These are phyloP conservation scores for Catharus fuscescens DNA, from an alignment of 2,113 vertebrate genomes.

Conservation along the genomic window DNA sequence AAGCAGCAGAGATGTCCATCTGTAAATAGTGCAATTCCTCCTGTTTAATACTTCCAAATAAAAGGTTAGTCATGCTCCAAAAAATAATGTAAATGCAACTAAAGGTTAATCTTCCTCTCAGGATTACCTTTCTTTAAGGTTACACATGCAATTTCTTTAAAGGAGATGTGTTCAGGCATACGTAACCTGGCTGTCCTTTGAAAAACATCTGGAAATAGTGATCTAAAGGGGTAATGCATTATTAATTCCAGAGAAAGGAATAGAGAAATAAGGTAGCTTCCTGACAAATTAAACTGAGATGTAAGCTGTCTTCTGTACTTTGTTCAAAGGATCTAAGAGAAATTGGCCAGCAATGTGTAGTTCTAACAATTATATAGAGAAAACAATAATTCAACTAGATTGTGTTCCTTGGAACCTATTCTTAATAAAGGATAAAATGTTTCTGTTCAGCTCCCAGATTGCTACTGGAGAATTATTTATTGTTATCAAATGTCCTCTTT, in stretches of 20 bases:
- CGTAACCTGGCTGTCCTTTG: not conserved
- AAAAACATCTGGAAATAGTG: not conserved
- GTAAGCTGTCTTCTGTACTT: not conserved
- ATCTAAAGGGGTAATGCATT: not conserved
- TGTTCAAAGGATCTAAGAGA: not conserved
- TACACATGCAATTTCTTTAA: not conserved
- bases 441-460: not conserved
- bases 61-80: slow-evolving; percentile 27
- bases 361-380: not conserved
- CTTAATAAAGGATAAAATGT: not conserved
- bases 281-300: not conserved
- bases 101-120: slow-evolving; percentile 25
- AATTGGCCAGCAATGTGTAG: not conserved
- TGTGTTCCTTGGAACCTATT: not conserved
- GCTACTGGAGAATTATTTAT: not conserved
- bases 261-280: not conserved
- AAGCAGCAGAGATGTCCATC: not conserved
- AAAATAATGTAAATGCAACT: not conserved
- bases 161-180: not conserved
- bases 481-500: not conserved
- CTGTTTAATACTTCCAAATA: not conserved
- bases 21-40: not conserved
- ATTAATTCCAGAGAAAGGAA: not conserved
- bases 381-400: not conserved
- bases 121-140: not conserved